Evolutionary conservation across 2,888 invertebrate genomes (phyloP), one percentile per base, ranked within the genome.

Genomic region (Tinea semifulvella): DNA sequence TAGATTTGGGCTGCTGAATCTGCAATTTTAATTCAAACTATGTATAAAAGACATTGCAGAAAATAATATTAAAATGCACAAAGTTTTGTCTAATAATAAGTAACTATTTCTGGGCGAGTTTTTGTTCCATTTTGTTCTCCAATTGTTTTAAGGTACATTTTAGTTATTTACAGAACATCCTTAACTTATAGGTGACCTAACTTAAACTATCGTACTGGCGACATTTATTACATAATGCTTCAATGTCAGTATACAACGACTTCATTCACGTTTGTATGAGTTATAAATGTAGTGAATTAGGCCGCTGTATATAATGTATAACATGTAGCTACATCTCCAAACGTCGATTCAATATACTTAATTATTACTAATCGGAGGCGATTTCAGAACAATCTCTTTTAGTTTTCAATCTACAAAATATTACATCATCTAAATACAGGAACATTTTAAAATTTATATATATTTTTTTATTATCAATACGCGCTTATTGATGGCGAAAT

Each of bases 81-180:
- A 63, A 59, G 55, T 56, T 59, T 64, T 63, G 62, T 65, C 69
- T 64, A 61, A 68, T 75, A 74, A 60, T 57, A 58, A 70, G 77
- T 73, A 68, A 66, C 68, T 68, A 58, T 73, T 75, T 66, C 75
- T 73, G 67, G 69, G 79, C 79, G 79, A 80, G 79, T 76, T 65
- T 68, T 66, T 75, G 79, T 80, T 80, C 79, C 79, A 68, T 69
- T 67, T 75, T 68, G 64, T 40, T 40, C 10, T 16, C 16, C 17
- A 36, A 36, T 36, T 18, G 10, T 17, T 36, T 36, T 36, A 18
- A 36, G 36, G 36, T 36, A 36, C 36, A 18, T 36, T 36, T 36
- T 36, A 18, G 2, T 10, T 36, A 36, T 36, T 18, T 36, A 36
- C 18, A 31, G 17, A 18, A 36, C 17, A 36, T 18, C 10, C 36